A percentile compares a stretch with the other conserved stretches of the same genome.
Evolutionary conservation across 2,113 vertebrate species (phyloP).

Genomic region (Sprattus sprattus): DNA sequence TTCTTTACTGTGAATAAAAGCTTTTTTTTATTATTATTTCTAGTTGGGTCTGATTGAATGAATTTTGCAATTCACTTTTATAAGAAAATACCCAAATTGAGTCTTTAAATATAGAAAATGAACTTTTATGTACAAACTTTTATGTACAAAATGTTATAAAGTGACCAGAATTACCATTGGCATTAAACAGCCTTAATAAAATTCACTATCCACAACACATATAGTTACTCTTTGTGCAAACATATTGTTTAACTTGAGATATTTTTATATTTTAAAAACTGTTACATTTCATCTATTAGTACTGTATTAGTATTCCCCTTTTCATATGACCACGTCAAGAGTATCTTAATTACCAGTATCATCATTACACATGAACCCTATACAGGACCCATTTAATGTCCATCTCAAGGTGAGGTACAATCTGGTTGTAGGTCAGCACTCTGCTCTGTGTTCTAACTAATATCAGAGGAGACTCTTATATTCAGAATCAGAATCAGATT

Average conservation of each 20-base stretch:
- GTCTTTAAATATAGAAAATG: not conserved
- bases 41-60: not conserved
- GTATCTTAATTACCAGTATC: too few relatives aligned
- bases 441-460: not conserved
- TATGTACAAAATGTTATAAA: too few relatives aligned
- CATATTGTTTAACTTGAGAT: not conserved
- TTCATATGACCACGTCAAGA: too few relatives aligned
- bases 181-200: too few relatives aligned
- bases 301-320: too few relatives aligned
- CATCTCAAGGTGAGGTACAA: too few relatives aligned
- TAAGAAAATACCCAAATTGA: not conserved
- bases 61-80: not conserved
- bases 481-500: too few relatives aligned
- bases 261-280: not conserved
- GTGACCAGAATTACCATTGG: too few relatives aligned
- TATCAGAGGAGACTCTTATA: too few relatives aligned
- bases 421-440: not conserved
- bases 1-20: constrained; percentile 40
- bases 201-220: not conserved
- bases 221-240: not conserved
- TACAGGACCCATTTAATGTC: too few relatives aligned
- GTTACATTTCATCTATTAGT: not conserved
- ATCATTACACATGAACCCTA: too few relatives aligned
- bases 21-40: constrained; percentile 34
- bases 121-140: too few relatives aligned